Conservation (phyloP, 2,888 invertebrate genomes). For the Diadegma fenestrale region DNA sequence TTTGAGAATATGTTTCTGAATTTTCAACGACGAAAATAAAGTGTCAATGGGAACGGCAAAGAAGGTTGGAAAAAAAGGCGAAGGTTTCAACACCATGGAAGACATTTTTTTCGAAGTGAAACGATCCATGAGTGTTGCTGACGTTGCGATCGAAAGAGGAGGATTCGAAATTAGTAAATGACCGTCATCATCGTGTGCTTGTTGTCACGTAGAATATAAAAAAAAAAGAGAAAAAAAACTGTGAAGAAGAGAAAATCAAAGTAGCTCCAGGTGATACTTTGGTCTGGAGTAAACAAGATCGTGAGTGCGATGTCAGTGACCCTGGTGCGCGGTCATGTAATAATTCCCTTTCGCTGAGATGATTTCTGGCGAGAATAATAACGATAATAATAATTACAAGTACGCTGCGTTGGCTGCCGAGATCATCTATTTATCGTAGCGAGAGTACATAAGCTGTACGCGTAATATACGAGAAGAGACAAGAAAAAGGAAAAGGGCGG, state of each 20-base stretch:
- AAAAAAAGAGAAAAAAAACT: not conserved
- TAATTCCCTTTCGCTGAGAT: conserved; percentile 12
- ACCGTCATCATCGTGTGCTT: not conserved
- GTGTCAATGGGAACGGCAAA: not conserved
- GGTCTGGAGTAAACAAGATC: conserved; percentile 4
- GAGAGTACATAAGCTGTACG: not conserved
- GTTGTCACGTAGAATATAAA: not conserved
- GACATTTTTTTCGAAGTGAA: not conserved
- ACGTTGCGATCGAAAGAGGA: not conserved
- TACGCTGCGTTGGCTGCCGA: not conserved
- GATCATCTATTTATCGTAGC: conserved; percentile 35
- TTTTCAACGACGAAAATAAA: not conserved
- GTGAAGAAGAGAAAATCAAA: not conserved
- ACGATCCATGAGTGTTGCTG: not conserved
- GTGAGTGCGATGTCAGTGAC: conserved; percentile 11
- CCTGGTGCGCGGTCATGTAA: conserved; percentile 8
- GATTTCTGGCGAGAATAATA: not conserved
- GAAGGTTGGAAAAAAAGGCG: not conserved
- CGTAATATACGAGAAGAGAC: conserved; percentile 4
- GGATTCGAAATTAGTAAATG: conserved; percentile 1
- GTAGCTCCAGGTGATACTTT: not conserved
- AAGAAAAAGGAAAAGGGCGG: conserved; percentile 22
- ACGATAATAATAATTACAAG: not conserved
- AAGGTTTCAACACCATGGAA: not conserved
- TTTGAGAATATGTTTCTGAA: not conserved